Evolutionary conservation across 2,888 invertebrate species (phyloP), one percentile per base, ranked within the genome.

Genomic region (Chymomyza amoena): DNA sequence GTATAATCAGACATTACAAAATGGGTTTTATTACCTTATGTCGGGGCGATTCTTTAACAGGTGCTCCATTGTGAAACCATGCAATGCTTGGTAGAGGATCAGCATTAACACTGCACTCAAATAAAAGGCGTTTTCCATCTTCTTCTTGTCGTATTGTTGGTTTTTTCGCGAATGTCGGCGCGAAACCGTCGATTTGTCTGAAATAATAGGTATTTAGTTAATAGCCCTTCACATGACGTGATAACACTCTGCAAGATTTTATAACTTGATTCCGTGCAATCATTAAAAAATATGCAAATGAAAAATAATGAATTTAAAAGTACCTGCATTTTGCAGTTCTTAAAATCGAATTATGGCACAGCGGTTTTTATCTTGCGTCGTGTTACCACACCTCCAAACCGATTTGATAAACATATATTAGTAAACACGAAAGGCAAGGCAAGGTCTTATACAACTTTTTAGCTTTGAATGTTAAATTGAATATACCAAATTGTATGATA

Each of bases 151-250:
- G 95, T 92, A 99, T 99, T 88, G 97, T 96, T 77, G 98, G 98
- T 93, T 98, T 98, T 93, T 98, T 97, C 93, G 97, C 96, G 93
- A 99, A 99, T 91, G 98, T 98, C 90, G 98, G 98, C 93, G 98
- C 98, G 92, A 97, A 96, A 91, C 98, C 98, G 94, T 98, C 98
- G 93, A 97, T 97, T 97, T 98, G 97, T 94, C 98, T 98, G 93
- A 20, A 70, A 71, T 54, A 13, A 45, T 15, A 13, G 13, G 2
- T 13, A 45, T 45, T 36, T 13, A 45, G 13, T 45, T 13, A 45
- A 45, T 13, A 15, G 2, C 39, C 4, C 39, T 13, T 3, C 4
- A 1, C 2, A 7, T 4, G 13, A 2, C 2, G 13, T 45, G 13
- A 0, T 45, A 13, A 13, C 13, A 45, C 10, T 45, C 0, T 13